These are phyloP conservation scores for Ferdinandea cuprea DNA, from an alignment of 2,888 invertebrate species.

Conservation along the genomic window DNA sequence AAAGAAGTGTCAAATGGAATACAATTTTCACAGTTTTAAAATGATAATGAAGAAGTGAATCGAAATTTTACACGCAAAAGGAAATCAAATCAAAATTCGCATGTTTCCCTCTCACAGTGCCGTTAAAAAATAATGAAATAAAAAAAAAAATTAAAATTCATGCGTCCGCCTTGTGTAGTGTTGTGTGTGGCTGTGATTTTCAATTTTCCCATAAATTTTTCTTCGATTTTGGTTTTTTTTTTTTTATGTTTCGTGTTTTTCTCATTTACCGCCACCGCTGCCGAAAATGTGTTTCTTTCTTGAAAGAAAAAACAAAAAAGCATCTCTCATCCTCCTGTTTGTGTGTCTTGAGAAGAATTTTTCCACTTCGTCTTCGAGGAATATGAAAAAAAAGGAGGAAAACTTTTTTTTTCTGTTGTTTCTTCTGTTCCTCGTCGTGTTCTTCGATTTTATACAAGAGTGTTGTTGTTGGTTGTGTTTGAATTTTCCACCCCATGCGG, in stretches of 20 bases:
- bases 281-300: slow-evolving; percentile 11
- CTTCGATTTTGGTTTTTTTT: slow-evolving; percentile 60
- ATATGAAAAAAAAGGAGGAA: slow-evolving; percentile 1
- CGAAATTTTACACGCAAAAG: slow-evolving; percentile 18
- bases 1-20: slow-evolving; percentile 42
- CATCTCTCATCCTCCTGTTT: slow-evolving; percentile 37
- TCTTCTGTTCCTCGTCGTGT: neutral
- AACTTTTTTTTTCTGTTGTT: slow-evolving; percentile 23
- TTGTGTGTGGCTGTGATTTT: slow-evolving; percentile 56
- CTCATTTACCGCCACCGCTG: slow-evolving; percentile 28
- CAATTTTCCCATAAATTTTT: slow-evolving; percentile 63
- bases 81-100: slow-evolving; percentile 27
- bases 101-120: slow-evolving; percentile 43
- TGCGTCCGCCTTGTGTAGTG: slow-evolving; percentile 49
- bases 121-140: slow-evolving; percentile 12
- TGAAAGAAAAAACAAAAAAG: too few relatives aligned
- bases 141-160: slow-evolving; percentile 57
- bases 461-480: slow-evolving; percentile 33
- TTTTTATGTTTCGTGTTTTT: slow-evolving; percentile 50
- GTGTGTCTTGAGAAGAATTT: slow-evolving; percentile 29
- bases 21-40: slow-evolving; percentile 71
- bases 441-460: neutral
- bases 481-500: slow-evolving; percentile 62
- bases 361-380: slow-evolving; percentile 7
- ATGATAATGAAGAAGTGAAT: slow-evolving; percentile 46